Evolutionary conservation across 2,888 invertebrate genomes (phyloP), one percentile per base, ranked within the genome.

Genomic region (Platycheirus albimanus): DNA sequence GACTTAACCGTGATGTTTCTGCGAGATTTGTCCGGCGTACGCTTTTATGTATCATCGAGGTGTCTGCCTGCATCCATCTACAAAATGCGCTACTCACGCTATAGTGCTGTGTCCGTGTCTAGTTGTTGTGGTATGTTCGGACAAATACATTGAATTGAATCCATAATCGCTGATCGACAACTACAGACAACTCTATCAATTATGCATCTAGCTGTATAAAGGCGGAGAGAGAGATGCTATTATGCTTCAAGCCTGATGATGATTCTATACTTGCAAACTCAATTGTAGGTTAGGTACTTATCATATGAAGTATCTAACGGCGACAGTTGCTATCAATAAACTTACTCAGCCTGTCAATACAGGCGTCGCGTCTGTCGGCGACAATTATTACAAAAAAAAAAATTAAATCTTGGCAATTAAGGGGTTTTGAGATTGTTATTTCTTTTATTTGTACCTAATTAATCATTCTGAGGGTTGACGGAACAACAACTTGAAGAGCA

Each of bases 1-100:
- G 78, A 77, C 83, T 78, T 78, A 78, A 69, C 72, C 69, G 83
- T 63, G 61, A 71, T 81, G 81, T 67, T 81, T 67, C 41, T 81
- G 41, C 8, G 71, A 61, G 81, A 81, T 77, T 76, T 81, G 70
- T 81, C 47, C 61, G 71, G 52, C 81, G 71, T 47, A 52, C 47
- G 67, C 81, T 71, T 81, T 67, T 51, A 54, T 81, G 66, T 56
- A 33, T 71, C 66, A 70, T 30, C 36, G 47, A 77, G 77, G 81
- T 77, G 71, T 81, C 61, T 49, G 30, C 19, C 1, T 30, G 36
- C 52, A 45, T 61, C 45, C 43, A 41, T 11, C 5, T n/a, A 13
- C 13, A 61, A 58, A 67, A 64, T 75, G 49, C 47, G 4, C 41
- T 47, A 33, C 70, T 49, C 28, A 49, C 54, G 45, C 43, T 24